Evolutionary conservation across 2,113 vertebrate genomes (phyloP), one percentile per base, ranked within the genome.

Genomic region (Phycodurus eques): DNA sequence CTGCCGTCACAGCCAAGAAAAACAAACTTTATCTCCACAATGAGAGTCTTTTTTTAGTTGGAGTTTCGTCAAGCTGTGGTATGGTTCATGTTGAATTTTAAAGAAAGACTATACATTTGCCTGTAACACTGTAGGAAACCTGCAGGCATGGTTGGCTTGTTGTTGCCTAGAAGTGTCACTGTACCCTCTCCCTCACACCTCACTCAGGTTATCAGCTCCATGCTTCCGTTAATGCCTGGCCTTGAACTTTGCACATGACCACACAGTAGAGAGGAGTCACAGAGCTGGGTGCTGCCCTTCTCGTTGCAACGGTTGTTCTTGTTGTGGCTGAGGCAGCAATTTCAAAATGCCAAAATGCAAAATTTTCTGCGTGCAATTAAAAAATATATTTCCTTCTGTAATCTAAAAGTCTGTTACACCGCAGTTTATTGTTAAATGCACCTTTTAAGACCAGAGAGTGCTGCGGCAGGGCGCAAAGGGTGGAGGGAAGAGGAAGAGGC

Each of bases 241-340:
- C 85, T 86, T 91, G 88, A 84, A 79, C 85, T 79, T 80, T 78
- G 72, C 68, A 67, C 80, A 2, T 56, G 68, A 74, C 70, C 20
- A 54, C 33, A 15, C 62, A 62, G 10, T 57, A 33, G 2, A 4
- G 2, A 27, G 22, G 61, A 43, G 53, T 77, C 68, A 57, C 47
- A 42, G 7, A 57, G 62, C 35, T 51, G 56, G 27, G 54, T 53
- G 66, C 53, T 54, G 51, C 7, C 17, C 43, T 14, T 42, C 63
- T 64, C 4, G 3, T 14, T 51, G 31, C 19, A 0, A 39, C 46
- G 2, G 15, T 65, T 56, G 69, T 7, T 17, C 15, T 2, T 59
- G 42, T 59, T 75, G 20, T 60, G 27, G 35, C 31, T 60, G 20
- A 43, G 39, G 19, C 20, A 43, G 4, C 17, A 44, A 43, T 14